Evolutionary conservation across 2,888 invertebrate species (phyloP), one percentile per base, ranked within the genome.

Genomic region (Neoitamus cyanurus): DNA sequence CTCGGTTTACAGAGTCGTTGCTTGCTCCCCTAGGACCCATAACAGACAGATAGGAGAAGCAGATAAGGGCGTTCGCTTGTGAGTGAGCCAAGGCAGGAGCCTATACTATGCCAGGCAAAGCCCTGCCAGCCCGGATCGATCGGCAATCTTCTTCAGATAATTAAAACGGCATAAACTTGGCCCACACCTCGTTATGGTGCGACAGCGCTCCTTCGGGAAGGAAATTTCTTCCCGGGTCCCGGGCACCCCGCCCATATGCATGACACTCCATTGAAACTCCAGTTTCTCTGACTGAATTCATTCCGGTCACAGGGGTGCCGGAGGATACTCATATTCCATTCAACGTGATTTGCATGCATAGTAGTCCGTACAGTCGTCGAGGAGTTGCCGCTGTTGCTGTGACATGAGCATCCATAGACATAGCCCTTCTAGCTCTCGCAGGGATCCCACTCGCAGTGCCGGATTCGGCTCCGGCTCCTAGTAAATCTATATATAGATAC

Each of bases 341-440:
- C 82, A 69, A 82, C 82, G 82, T 82, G 82, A 82, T 82, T 82
- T 82, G 82, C 82, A 82, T 82, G 82, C 82, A 80, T 80, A 80
- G 78, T 80, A 80, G 78, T 75, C 75, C n/a, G 42, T 75, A 20
- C n/a, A 42, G 36, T 80, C 78, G 78, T 28, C 36, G 37, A 69
- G 42, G 36, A 69, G 20, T 9, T 69, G 36, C 69, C 28, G 68
- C 36, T 82, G 48, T 78, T 78, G 78, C 78, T 58, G 78, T 78
- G 58, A 78, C 78, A 42, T 78, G 48, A 58, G 48, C 78, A 48
- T 78, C 13, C 30, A 36, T 15, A 48, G 73, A 31, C 25, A 20
- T 25, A 30, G 70, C 9, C 75, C 37, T n/a, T 25, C 9, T 13
- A 75, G 72, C 72, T 15, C 34, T 20, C 30, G 70, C 1, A n/a